These are phyloP conservation scores for Platycheirus rosarum DNA, from an alignment of 2,888 invertebrate species.

Conservation along the genomic window DNA sequence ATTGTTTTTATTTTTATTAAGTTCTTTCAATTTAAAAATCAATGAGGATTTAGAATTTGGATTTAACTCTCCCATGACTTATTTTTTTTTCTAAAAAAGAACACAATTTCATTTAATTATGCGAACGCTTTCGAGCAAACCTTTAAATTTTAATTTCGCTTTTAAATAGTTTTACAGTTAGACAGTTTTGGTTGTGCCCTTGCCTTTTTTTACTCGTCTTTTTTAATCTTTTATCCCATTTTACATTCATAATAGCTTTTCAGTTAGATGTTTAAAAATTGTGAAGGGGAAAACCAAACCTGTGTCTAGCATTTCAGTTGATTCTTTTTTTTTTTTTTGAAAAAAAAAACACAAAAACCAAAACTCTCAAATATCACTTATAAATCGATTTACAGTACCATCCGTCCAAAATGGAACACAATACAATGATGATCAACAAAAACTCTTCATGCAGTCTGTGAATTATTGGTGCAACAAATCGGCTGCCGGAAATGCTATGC, in stretches of 20 bases:
- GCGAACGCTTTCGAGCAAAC: no score
- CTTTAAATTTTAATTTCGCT: not conserved
- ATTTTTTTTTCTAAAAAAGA: no score
- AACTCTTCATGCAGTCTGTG: conserved; percentile 52
- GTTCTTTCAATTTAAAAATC: no score
- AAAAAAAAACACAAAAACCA: conserved; percentile 14
- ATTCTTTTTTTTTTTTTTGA: conserved; percentile 23
- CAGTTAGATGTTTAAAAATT: conserved; percentile 14
- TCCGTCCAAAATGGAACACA: conserved; percentile 38
- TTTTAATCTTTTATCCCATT: conserved; percentile 1
- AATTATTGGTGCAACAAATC: conserved; percentile 56
- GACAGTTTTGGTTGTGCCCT: conserved; percentile 43
- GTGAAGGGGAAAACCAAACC: conserved; percentile 33
- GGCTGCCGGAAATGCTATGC: conserved; percentile 32
- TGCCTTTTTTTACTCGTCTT: conserved; percentile 5
- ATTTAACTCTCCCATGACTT: no score
- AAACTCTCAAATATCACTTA: conserved; percentile 51
- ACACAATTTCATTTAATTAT: no score
- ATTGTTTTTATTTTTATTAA: no score
- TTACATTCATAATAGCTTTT: not conserved
- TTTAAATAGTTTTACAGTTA: not conserved
- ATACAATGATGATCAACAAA: conserved; percentile 52
- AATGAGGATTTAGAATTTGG: no score
- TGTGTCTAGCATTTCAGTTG: conserved; percentile 15
- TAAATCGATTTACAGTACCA: conserved; percentile 48